These are phyloP conservation scores for Platysternon megacephalum DNA, from an alignment of 2,113 vertebrate species.

Conservation along the genomic window DNA sequence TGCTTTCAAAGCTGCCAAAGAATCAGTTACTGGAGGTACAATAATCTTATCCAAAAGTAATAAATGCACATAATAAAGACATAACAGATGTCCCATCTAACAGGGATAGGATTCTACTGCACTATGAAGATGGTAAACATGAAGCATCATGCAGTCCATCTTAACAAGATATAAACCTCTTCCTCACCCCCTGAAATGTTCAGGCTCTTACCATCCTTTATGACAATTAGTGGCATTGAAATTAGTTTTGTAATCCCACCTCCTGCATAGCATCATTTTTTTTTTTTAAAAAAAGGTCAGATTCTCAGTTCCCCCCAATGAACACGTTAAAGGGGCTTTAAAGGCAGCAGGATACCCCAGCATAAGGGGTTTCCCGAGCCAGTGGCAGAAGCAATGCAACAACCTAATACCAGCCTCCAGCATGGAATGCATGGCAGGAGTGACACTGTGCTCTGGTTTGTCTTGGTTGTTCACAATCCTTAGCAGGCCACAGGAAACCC, in stretches of 20 bases:
- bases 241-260: neutral
- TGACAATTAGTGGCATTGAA: neutral
- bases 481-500: neutral
- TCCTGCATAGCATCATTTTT: neutral
- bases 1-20: slow-evolving; percentile 11
- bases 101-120: slow-evolving; percentile 23
- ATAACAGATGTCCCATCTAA: slow-evolving; percentile 29
- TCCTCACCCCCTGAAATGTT: neutral
- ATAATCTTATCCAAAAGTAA: slow-evolving; percentile 58
- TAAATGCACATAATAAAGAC: slow-evolving; percentile 44
- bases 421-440: neutral
- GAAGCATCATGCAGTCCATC: slow-evolving; percentile 52
- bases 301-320: neutral
- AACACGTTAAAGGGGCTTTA: neutral
- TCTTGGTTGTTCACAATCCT: neutral
- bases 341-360: neutral
- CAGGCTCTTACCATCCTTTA: neutral
- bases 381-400: neutral
- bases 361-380: neutral
- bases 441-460: neutral
- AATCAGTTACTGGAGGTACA: slow-evolving; percentile 51
- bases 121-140: slow-evolving; percentile 51
- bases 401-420: neutral
- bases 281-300: neutral
- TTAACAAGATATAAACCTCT: neutral